Base-by-base conservation (phyloP, 2,113 vertebrate species). In the Brienomyrus longianalis region DNA sequence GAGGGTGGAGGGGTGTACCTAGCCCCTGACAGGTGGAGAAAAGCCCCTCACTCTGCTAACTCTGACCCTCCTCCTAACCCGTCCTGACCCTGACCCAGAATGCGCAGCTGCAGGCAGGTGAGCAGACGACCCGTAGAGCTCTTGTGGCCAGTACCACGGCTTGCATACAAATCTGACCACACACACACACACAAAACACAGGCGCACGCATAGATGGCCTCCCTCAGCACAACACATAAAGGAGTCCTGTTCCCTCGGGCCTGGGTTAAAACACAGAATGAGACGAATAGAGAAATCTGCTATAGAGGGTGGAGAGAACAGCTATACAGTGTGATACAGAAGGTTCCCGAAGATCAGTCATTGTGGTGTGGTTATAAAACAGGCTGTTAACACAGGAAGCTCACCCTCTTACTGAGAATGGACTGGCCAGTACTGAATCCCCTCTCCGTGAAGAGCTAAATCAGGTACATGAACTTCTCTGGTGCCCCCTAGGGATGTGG, bases 41-140 rank as follows among this genome's bases (percentile, higher is more conserved):
- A 95, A 97, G 95, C 93, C 96, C 94, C 95, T 96, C 96, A 95
- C 97, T 31, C 50, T 6, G 4, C 27, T 51, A 50, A 98, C 96
- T 95, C 97, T 97, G 97, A 97, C 96, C 93, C 96, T 96, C 96
- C 97, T 98, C 96, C 97, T 96, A 97, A 94, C 96, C 97, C 90
- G 94, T 95, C 94, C 96, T 97, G 97, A 97, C 97, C 91, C 95
- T 94, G 74, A 80, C 96, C 96, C 95, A 92, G 97, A 97, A 97
- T 97, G 97, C 97, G 97, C 96, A 97, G 96, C 96, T 96, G 95
- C 96, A 96, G 97, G 98, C 98, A 99, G 98, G 98, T 99, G 98
- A 99, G 96, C 94, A 96, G 95, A 96, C 93, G 97, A 96, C 96
- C 96, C 95, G 93, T 96, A 95, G 95, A 92, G 93, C 88, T 83